A percentile compares a stretch with the other conserved stretches of the same genome.
Evolutionary conservation across 2,113 vertebrate genomes (phyloP).

Genomic region (Cathartes aura): DNA sequence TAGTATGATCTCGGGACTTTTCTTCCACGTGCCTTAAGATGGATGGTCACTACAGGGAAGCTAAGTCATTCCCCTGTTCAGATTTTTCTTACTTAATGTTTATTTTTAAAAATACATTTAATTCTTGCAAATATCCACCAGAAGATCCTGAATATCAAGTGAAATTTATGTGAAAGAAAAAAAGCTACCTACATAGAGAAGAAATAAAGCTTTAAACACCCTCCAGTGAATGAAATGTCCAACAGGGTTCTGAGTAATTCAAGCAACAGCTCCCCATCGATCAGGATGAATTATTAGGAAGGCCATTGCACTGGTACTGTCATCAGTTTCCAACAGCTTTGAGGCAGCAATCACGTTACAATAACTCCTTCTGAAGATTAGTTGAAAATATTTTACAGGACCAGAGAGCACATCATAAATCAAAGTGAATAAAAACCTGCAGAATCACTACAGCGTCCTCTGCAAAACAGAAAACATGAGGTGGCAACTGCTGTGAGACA

Average conservation of each 20-base stretch:
- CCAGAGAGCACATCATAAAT: slow-evolving; percentile 30
- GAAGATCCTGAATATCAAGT: not conserved
- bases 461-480: not conserved
- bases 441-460: not conserved
- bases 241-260: slow-evolving; percentile 16
- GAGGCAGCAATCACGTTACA: slow-evolving; percentile 7
- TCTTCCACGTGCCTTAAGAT: not conserved
- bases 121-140: not conserved
- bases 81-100: not conserved
- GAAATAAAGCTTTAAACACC: not conserved
- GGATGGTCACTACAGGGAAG: not conserved
- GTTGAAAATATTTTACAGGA: slow-evolving; percentile 28
- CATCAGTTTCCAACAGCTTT: not conserved
- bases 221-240: not conserved
- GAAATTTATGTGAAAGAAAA: not conserved
- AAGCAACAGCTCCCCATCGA: not conserved
- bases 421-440: not conserved
- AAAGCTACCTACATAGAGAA: not conserved
- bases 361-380: not conserved
- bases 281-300: slow-evolving; percentile 26
- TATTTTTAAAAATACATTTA: not conserved
- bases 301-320: not conserved
- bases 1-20: not conserved
- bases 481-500: not conserved
- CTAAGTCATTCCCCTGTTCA: not conserved